Percentiles rank a stretch among this genome's conserved stretches.
These are phyloP conservation scores for Lipotes vexillifer DNA, from an alignment of 2,113 vertebrate species.

Conservation along the genomic window DNA sequence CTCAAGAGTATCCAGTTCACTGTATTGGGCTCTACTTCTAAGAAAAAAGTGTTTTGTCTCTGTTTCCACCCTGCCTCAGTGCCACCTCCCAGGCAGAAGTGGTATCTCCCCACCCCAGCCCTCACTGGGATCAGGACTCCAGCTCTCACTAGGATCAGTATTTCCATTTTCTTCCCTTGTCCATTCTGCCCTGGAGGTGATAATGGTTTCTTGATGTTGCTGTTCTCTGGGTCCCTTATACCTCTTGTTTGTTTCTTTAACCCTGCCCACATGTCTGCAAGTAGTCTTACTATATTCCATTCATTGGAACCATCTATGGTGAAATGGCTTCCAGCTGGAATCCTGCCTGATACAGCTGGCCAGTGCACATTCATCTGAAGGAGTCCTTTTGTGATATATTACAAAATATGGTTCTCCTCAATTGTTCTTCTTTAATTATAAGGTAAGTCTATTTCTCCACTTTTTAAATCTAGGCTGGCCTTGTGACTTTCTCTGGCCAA, in stretches of 20 bases:
- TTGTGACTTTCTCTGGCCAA: not conserved
- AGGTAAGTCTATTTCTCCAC: not conserved
- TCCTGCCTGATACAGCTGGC: not conserved
- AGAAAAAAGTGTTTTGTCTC: not conserved
- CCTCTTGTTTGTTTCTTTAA: slow-evolving; percentile 32
- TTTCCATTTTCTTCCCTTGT: not conserved
- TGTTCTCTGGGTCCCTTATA: not conserved
- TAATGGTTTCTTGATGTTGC: not conserved
- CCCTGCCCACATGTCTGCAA: not conserved
- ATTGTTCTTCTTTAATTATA: not conserved
- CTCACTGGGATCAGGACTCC: not conserved
- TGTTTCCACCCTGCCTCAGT: not conserved
- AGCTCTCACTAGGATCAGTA: not conserved
- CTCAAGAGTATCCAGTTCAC: not conserved
- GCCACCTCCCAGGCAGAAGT: not conserved
- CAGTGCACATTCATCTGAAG: not conserved
- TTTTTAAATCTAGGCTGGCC: not conserved
- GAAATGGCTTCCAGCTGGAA: not conserved
- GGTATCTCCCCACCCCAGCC: not conserved
- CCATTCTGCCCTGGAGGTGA: not conserved
- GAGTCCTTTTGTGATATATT: not conserved
- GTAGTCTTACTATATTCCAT: not conserved
- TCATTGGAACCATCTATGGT: slow-evolving; percentile 31
- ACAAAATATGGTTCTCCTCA: not conserved
- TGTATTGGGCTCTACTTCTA: not conserved